Conservation (phyloP, 2,113 vertebrate species). For the Semnornis frantzii region DNA sequence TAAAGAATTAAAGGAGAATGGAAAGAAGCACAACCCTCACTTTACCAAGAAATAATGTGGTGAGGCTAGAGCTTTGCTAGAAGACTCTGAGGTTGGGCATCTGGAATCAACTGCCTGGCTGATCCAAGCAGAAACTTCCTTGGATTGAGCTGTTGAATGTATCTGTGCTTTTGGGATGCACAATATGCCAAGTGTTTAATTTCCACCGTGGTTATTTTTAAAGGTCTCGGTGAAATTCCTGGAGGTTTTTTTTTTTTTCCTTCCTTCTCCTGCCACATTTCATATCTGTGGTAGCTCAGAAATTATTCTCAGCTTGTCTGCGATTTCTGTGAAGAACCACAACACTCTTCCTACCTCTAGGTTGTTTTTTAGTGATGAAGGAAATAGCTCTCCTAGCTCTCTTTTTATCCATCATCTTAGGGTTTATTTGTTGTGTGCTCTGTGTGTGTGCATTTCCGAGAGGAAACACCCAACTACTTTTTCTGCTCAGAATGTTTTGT, state of each 20-base stretch:
- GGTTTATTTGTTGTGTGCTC: not conserved
- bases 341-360: not conserved
- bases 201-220: not conserved
- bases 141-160: not conserved
- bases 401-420: not conserved
- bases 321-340: not conserved
- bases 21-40: not conserved
- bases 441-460: not conserved
- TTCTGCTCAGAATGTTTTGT: constrained; percentile 44
- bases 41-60: not conserved
- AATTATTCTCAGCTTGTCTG: not conserved
- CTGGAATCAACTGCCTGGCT: not conserved
- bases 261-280: not conserved
- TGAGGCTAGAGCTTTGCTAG: not conserved
- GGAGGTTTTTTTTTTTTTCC: not conserved
- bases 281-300: not conserved
- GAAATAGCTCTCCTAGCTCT: not conserved
- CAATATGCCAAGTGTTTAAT: not conserved
- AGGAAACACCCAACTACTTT: not conserved
- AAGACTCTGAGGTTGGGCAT: not conserved
- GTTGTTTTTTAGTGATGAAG: not conserved
- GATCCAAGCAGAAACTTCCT: not conserved
- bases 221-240: not conserved
- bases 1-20: not conserved
- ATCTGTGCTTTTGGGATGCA: not conserved